A percentile compares a stretch with the other conserved stretches of the same genome.
Conservation (phyloP, 2,888 invertebrate genomes). For the Tetranychus truncatus region DNA sequence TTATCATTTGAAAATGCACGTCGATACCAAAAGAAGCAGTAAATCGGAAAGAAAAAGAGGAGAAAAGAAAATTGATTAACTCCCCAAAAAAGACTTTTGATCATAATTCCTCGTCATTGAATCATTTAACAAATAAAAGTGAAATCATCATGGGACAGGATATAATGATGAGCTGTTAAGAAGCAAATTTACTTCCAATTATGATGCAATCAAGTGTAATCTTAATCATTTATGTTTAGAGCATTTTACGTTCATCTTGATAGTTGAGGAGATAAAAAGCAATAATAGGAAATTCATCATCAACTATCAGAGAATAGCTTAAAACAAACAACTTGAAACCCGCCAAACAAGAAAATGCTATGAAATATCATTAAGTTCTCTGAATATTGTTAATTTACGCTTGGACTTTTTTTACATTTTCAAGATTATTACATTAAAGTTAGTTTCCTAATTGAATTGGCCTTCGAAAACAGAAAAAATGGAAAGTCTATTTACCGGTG, state of each 20-base stretch:
- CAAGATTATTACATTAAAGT: no score
- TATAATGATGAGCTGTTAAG: background rate
- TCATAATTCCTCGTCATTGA: background rate
- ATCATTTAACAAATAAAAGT: no score
- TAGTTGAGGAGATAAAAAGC: background rate
- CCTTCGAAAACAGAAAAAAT: background rate
- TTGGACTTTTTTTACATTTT: no score
- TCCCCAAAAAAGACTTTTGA: background rate
- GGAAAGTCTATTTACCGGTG: conserved; percentile 31
- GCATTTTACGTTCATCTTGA: background rate
- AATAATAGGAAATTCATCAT: conserved; percentile 10
- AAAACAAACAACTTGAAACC: conserved; percentile 14
- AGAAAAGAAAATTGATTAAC: background rate
- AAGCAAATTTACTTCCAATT: background rate
- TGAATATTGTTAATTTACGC: no score
- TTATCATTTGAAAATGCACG: background rate
- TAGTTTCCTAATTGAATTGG: background rate
- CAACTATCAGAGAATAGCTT: background rate
- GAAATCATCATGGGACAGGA: background rate
- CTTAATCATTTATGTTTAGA: background rate
- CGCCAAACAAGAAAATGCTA: background rate
- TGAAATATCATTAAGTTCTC: background rate
- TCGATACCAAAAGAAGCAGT: no score
- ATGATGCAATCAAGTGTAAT: background rate
- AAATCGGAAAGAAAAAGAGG: background rate